Conservation (phyloP, 2,113 vertebrate genomes). For the Zosterops borbonicus region DNA sequence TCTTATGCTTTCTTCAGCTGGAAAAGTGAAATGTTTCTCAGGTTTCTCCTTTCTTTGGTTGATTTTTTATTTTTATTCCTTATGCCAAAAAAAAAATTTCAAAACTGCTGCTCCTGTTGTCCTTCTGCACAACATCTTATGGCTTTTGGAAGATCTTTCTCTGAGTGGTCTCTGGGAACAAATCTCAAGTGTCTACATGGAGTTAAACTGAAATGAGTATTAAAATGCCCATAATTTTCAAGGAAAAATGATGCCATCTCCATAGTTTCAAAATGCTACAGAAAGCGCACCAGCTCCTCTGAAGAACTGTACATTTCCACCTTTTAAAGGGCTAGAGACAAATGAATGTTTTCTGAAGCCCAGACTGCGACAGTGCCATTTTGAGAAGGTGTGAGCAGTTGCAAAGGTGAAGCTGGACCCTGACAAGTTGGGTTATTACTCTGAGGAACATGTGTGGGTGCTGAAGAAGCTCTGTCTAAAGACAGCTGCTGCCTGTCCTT, state of each 20-base stretch:
- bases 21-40: not conserved
- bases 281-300: not conserved
- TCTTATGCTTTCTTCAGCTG: not conserved
- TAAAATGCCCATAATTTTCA: not conserved
- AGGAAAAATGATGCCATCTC: not conserved
- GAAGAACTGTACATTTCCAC: not conserved
- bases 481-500: not conserved
- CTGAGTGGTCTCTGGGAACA: not conserved
- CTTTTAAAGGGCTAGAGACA: not conserved
- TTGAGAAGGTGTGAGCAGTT: not conserved
- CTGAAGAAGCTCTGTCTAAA: not conserved
- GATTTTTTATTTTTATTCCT: not conserved
- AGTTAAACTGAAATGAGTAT: not conserved
- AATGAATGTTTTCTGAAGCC: not conserved
- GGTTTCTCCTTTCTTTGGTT: not conserved
- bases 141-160: not conserved
- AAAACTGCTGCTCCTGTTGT: not conserved
- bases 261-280: not conserved
- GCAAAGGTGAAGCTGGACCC: not conserved
- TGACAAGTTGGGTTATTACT: not conserved
- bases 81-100: not conserved
- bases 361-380: rapidly evolving
- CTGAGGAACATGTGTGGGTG: rapidly evolving
- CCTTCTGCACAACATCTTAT: not conserved
- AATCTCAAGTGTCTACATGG: not conserved